Evolutionary conservation across 1,140 invertebrate genomes (phyloP).

Genomic region (Euura lappo): DNA sequence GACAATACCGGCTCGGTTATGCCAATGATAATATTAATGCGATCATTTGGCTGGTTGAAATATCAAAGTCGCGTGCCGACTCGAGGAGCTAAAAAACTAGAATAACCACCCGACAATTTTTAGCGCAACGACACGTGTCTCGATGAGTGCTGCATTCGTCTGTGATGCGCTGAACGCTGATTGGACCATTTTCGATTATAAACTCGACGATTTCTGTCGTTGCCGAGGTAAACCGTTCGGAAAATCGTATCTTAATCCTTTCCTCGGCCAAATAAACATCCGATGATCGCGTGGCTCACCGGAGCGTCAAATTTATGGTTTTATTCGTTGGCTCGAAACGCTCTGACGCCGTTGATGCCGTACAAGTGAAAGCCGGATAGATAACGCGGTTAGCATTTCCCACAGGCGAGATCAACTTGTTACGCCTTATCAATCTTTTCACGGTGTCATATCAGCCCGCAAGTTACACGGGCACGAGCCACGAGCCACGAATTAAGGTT

Average conservation of each 20-base stretch:
- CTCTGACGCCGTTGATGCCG: neutral
- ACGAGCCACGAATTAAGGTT: neutral
- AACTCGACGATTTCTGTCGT: neutral
- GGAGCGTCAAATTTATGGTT: neutral
- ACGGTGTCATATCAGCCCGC: neutral
- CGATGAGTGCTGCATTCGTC: neutral
- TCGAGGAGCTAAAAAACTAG: neutral
- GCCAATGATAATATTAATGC: neutral
- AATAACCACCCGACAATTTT: neutral
- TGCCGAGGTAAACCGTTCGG: neutral
- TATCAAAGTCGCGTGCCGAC: neutral
- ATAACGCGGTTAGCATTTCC: constrained; percentile 2
- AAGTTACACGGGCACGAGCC: constrained; percentile 1
- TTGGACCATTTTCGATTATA: neutral
- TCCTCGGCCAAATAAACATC: too few species aligned
- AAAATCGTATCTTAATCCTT: neutral
- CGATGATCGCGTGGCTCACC: too few species aligned
- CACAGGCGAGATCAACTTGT: constrained; percentile 5
- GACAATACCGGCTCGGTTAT: neutral
- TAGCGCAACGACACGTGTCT: neutral
- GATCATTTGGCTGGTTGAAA: neutral
- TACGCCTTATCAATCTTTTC: neutral
- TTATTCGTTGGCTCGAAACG: neutral
- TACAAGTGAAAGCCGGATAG: neutral
- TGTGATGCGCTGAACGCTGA: neutral